Evolutionary conservation across 2,888 invertebrate species (phyloP).

Genomic region (Erynnis tages): DNA sequence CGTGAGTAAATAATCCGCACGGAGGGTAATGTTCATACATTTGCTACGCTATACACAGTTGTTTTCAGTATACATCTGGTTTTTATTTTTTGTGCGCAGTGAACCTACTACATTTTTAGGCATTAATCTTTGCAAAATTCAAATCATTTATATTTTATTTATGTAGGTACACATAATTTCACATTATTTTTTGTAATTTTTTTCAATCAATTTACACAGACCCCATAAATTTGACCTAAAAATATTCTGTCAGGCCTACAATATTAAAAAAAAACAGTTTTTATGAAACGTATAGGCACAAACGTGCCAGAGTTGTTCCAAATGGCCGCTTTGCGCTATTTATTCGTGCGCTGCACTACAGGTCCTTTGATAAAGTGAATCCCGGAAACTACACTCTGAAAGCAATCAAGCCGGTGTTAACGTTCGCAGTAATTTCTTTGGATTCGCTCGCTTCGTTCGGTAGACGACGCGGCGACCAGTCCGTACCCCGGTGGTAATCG

Average conservation of each 20-base stretch:
- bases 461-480: slow-evolving; percentile 36
- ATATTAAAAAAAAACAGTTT: too few relatives aligned
- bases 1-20: slow-evolving; percentile 11
- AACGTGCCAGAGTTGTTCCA: background rate
- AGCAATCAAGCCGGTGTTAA: slow-evolving; percentile 68
- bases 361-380: slow-evolving; percentile 53
- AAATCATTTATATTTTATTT: too few relatives aligned
- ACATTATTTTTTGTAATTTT: too few relatives aligned
- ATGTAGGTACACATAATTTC: too few relatives aligned
- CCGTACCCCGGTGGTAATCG: slow-evolving; percentile 34
- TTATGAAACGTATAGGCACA: background rate
- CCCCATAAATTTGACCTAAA: background rate
- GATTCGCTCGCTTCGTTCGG: slow-evolving; percentile 45
- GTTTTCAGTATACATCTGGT: too few relatives aligned
- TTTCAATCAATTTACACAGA: background rate
- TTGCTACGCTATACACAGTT: background rate
- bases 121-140: too few relatives aligned
- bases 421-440: slow-evolving; percentile 66
- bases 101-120: too few relatives aligned
- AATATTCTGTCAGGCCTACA: too few relatives aligned
- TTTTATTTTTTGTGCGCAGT: too few relatives aligned
- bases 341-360: slow-evolving; percentile 38
- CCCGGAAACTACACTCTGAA: slow-evolving; percentile 57
- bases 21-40: background rate
- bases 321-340: background rate